Conservation (phyloP, 1,140 invertebrate genomes). For the Tribolium castaneum region DNA sequence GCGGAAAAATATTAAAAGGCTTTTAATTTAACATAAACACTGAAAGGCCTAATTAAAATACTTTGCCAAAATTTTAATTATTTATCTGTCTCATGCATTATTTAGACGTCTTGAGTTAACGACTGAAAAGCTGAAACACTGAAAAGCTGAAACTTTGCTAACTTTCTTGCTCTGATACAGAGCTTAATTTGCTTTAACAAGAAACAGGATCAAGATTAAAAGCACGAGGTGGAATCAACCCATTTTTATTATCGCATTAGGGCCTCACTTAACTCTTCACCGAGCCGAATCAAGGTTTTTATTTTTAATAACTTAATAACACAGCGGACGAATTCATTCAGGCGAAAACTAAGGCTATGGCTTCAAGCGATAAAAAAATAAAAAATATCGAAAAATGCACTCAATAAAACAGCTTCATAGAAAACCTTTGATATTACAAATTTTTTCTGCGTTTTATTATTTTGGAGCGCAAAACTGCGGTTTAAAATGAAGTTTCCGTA, state of each 20-base stretch:
- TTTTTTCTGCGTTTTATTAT: not conserved
- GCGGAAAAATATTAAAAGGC: conserved; percentile 32
- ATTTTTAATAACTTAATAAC: no score
- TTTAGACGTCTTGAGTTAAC: conserved; percentile 35
- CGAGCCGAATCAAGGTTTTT: conserved; percentile 3
- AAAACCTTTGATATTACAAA: not conserved
- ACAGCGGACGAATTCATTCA: no score
- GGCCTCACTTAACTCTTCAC: not conserved
- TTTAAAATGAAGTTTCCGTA: no score
- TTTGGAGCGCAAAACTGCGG: no score
- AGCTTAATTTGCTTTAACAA: conserved; percentile 35
- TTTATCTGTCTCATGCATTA: conserved; percentile 43
- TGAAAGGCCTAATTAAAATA: conserved; percentile 27
- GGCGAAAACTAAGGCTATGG: no score
- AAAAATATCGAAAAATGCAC: conserved; percentile 4
- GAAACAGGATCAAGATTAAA: conserved; percentile 27
- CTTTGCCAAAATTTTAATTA: conserved; percentile 41
- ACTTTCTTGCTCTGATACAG: conserved; percentile 35
- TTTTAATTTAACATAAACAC: conserved; percentile 35
- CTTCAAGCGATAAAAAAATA: not conserved
- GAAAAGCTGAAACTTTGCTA: conserved; percentile 33
- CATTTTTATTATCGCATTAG: not conserved
- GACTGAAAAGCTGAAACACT: conserved; percentile 33
- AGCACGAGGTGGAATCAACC: conserved; percentile 14
- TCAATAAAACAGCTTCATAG: not conserved